A percentile compares a stretch with the other conserved stretches of the same genome.
Conservation (phyloP, 2,888 invertebrate species). For the Mythimna pallens region DNA sequence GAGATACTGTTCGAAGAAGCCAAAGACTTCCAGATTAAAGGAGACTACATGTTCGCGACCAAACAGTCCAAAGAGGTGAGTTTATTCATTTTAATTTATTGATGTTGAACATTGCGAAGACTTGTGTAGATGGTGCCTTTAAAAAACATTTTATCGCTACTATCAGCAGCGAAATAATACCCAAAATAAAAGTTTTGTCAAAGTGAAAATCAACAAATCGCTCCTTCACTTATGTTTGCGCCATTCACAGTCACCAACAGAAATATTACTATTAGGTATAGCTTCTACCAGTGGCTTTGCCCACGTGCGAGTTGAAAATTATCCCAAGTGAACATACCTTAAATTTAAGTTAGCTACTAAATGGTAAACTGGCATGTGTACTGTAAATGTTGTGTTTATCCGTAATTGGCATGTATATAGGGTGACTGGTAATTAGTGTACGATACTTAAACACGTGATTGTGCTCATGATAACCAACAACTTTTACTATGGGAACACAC, state of each 20-base stretch:
- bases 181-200: not conserved
- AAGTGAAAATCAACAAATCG: constrained; percentile 14
- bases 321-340: no score
- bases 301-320: no score
- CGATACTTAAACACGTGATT: no score
- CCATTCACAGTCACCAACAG: not conserved
- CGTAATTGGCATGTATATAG: no score
- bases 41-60: constrained; percentile 96
- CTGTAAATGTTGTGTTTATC: no score
- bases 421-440: no score
- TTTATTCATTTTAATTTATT: constrained; percentile 34
- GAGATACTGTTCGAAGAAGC: constrained; percentile 92
- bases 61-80: constrained; percentile 92
- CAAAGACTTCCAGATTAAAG: constrained; percentile 95
- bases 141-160: not conserved
- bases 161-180: not conserved
- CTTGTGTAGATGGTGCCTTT: not conserved
- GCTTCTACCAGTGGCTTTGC: no score
- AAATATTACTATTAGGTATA: no score
- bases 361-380: no score
- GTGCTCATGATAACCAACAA: no score
- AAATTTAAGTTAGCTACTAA: no score
- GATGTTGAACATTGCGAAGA: not conserved
- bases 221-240: not conserved
- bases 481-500: no score